phyloP scores from a whole-genome alignment of 1,140 invertebrate genomes.

The Zaprionus davidi region DNA sequence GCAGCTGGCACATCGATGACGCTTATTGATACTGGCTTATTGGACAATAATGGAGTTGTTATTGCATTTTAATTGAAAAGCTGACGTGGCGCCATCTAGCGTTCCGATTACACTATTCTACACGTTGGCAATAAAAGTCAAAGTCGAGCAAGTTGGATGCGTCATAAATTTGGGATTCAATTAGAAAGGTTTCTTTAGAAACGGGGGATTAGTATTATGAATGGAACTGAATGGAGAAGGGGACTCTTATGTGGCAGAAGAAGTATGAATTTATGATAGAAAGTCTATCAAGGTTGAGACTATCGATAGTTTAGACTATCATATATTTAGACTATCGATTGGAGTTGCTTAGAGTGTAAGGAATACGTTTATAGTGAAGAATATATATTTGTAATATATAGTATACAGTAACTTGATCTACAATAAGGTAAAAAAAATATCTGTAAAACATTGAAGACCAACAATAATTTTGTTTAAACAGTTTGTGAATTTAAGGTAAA shows the following conservation, averaged over 20 bases:
- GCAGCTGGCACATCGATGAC: conserved; percentile 47
- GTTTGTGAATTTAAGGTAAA: not conserved
- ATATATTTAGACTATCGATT: no score
- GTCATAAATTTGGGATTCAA: not conserved
- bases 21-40: conserved; percentile 73
- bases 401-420: not conserved
- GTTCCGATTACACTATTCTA: conserved; percentile 32
- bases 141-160: not conserved
- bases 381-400: no score
- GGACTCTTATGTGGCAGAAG: no score
- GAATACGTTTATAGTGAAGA: no score
- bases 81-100: conserved; percentile 52
- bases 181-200: not conserved
- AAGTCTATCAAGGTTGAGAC: no score
- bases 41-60: conserved; percentile 80
- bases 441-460: not conserved
- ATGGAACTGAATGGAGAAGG: no score
- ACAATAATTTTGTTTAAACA: not conserved
- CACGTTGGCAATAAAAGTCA: conserved; percentile 5
- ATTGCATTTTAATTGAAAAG: conserved; percentile 79
- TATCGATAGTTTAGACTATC: no score
- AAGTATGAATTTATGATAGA: no score
- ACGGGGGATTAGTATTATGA: not conserved
- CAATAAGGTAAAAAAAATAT: not conserved
- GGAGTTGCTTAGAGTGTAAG: no score